A percentile compares a stretch with the other conserved stretches of the same genome.
phyloP scores from a whole-genome alignment of 2,888 invertebrate genomes.

The Catocala sponsa region DNA sequence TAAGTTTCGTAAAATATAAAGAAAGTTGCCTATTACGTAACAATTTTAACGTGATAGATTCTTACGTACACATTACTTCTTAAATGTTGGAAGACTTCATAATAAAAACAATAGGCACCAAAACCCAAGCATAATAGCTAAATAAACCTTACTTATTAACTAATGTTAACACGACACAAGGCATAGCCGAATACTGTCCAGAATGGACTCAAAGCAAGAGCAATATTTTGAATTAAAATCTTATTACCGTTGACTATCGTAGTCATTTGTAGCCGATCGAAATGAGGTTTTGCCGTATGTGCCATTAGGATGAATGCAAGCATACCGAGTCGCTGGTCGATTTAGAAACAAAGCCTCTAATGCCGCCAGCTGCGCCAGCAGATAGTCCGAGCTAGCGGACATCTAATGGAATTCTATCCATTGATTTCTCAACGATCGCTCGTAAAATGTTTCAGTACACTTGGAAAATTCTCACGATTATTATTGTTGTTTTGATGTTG shows the following conservation, averaged over 20 bases:
- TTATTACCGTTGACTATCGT: constrained; percentile 15
- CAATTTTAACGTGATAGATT: no score
- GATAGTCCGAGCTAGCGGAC: constrained; percentile 24
- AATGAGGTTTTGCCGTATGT: constrained; percentile 40
- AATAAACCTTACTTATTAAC: no score
- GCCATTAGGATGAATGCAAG: constrained; percentile 51
- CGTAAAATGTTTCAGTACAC: constrained; percentile 8
- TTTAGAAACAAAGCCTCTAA: constrained; percentile 55
- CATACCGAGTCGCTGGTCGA: constrained; percentile 37
- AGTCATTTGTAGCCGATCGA: constrained; percentile 36
- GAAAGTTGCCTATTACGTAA: no score
- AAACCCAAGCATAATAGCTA: no score
- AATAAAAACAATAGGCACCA: no score
- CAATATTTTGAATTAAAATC: constrained; percentile 3
- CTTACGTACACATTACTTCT: no score
- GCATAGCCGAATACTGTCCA: not conserved
- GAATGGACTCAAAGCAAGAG: not conserved
- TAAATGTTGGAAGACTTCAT: no score
- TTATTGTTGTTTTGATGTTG: not conserved
- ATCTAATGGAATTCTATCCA: constrained; percentile 47
- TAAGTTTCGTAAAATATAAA: no score
- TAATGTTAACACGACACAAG: no score
- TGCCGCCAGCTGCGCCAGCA: constrained; percentile 42
- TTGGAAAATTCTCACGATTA: not conserved
- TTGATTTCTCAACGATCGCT: constrained; percentile 18